These are phyloP conservation scores for Drosophila birchii DNA, from an alignment of 2,888 invertebrate genomes.

Conservation along the genomic window DNA sequence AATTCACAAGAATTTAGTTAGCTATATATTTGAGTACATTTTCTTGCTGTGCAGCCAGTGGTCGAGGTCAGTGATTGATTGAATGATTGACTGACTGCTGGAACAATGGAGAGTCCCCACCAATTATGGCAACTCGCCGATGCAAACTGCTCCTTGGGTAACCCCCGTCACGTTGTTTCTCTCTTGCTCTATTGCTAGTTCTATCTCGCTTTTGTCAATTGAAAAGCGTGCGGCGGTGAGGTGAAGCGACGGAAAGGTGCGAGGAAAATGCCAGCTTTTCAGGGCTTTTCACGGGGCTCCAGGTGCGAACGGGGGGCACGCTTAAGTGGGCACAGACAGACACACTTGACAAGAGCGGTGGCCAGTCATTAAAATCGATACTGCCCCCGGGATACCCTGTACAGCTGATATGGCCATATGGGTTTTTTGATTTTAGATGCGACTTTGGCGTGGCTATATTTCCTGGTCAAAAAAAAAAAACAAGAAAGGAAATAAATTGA, in stretches of 20 bases:
- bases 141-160: constrained; percentile 30
- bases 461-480: no score
- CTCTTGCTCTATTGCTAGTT: neutral
- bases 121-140: constrained; percentile 48
- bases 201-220: constrained; percentile 13
- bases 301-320: constrained; percentile 16
- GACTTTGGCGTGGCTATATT: neutral
- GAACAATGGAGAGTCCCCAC: constrained; percentile 35
- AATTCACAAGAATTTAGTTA: neutral
- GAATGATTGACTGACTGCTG: constrained; percentile 37
- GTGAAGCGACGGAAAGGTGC: constrained; percentile 2
- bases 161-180: neutral
- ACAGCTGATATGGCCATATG: neutral
- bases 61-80: constrained; percentile 34
- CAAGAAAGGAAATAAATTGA: no score
- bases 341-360: constrained; percentile 19
- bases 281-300: constrained; percentile 10
- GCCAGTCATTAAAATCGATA: constrained; percentile 34
- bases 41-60: neutral
- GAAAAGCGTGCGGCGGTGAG: neutral
- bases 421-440: neutral
- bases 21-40: neutral
- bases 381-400: constrained; percentile 21
- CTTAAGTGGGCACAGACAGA: constrained; percentile 28
- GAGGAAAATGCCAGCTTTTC: constrained; percentile 20